phyloP scores from a whole-genome alignment of 2,888 invertebrate genomes.

The Polyommatus icarus region DNA sequence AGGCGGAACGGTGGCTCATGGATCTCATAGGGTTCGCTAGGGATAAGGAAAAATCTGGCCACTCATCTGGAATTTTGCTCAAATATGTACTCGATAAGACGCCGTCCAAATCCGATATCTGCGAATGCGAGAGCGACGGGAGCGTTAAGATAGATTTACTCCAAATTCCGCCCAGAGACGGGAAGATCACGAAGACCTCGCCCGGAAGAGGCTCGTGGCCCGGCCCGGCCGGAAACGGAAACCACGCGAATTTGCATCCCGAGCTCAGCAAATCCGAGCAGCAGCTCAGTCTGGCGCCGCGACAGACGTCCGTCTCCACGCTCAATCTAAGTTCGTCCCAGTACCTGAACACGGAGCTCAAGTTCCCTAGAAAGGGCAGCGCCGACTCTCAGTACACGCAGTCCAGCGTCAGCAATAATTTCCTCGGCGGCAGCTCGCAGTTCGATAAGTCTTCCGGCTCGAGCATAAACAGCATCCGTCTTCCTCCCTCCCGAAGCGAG shows the following conservation, averaged over 20 bases:
- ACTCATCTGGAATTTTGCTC: conserved; percentile 73
- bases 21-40: conserved; percentile 96
- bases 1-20: conserved; percentile 96
- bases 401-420: conserved; percentile 72
- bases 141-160: conserved; percentile 75
- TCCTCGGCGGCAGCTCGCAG: conserved; percentile 68
- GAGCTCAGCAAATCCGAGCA: conserved; percentile 94
- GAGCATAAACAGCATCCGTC: conserved; percentile 70
- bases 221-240: conserved; percentile 84
- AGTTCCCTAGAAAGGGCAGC: conserved; percentile 78
- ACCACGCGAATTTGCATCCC: conserved; percentile 77
- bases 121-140: conserved; percentile 59
- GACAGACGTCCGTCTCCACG: conserved; percentile 75
- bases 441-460: conserved; percentile 69
- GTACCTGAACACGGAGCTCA: conserved; percentile 74
- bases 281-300: conserved; percentile 80
- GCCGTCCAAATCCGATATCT: conserved; percentile 56
- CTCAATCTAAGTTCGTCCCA: conserved; percentile 78
- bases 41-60: conserved; percentile 81
- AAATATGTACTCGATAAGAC: conserved; percentile 67
- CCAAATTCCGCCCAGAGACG: conserved; percentile 86
- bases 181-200: conserved; percentile 87
- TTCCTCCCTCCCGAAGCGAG: conserved; percentile 90
- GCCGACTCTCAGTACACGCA: conserved; percentile 81
- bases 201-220: conserved; percentile 93